Evolutionary conservation across 2,888 invertebrate genomes (phyloP).

Genomic region (Linyphia triangularis): DNA sequence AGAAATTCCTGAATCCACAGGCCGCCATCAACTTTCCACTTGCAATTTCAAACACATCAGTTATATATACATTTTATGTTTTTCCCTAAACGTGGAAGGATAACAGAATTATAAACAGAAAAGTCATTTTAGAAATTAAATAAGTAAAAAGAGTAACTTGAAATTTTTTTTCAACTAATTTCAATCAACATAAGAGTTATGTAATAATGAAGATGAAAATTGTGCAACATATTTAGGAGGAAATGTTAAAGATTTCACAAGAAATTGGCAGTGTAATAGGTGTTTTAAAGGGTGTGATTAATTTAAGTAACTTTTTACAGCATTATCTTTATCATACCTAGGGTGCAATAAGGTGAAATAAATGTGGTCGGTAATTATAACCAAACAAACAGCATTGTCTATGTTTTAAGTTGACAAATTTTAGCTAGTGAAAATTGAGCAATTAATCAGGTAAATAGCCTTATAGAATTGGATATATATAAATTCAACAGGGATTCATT

Average conservation of each 20-base stretch:
- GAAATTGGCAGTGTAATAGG: not conserved
- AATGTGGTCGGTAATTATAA: not conserved
- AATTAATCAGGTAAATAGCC: too few relatives aligned
- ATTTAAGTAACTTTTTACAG: not conserved
- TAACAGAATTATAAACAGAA: not conserved
- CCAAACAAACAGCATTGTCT: not conserved
- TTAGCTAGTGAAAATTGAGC: too few relatives aligned
- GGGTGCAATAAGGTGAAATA: not conserved
- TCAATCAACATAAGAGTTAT: too few relatives aligned
- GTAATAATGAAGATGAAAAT: not conserved
- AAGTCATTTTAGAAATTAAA: too few relatives aligned
- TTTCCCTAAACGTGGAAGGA: not conserved
- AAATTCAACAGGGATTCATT: too few relatives aligned
- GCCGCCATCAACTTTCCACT: conserved; percentile 55
- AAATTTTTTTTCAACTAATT: too few relatives aligned
- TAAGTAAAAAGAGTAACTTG: too few relatives aligned
- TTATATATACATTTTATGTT: conserved; percentile 16
- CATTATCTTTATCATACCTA: not conserved
- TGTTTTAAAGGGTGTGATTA: not conserved
- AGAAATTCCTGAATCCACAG: conserved; percentile 66
- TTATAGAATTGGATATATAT: too few relatives aligned
- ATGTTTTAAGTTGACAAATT: too few relatives aligned
- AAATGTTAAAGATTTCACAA: not conserved
- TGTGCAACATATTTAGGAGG: not conserved
- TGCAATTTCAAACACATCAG: conserved; percentile 33